Base-by-base conservation (phyloP, 2,113 vertebrate species). In the Opisthocomus hoazin region DNA sequence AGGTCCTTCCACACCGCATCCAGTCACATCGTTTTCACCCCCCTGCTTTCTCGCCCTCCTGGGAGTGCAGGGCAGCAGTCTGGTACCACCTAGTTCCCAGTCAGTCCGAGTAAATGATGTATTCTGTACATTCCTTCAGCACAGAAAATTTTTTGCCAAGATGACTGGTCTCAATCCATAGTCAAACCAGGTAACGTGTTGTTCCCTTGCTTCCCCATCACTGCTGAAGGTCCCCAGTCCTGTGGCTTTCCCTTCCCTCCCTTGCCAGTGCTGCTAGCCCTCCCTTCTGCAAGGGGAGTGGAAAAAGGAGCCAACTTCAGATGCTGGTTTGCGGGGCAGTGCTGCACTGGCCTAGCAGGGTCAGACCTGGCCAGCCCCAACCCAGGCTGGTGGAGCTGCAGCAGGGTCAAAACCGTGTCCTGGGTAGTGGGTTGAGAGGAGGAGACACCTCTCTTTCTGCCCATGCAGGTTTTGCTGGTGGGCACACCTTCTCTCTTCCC, bases 181-280 rank as follows among this genome's bases (percentile, higher is more conserved):
- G 34, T 60, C 20, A 48, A 81, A 57, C 22, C 2, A 18, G 13
- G 8, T 34, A 68, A 26, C 0, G 1, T 20, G 27, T 8, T 0
- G 2, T 46, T 77, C 37, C 6, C 4, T 15, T 82, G 21, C 11
- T 66, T 61, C 32, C 15, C 29, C 6, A 4, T 7, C 21, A 18
- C 24, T 22, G 11, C 46, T 79, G 14, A 21, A 70, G 11, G 7
- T 8, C 5, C 4, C 1, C 4, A 20, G 26, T 50, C 11, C 29
- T 46, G 11, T 69, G 29, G 19, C 30, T 46, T 87, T 91, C 20
- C 7, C 8, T 5, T 84, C 18, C 27, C 37, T 63, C 11, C 34
- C 23, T 29, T 64, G 9, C 8, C 53, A 0, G 0, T 61, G 15
- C 64, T 0, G 3, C 27, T 34, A 37, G 12, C 13, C 5, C 39